Evolutionary conservation across 2,888 invertebrate species (phyloP), one percentile per base, ranked within the genome.

Genomic region (Chloromyia formosa): DNA sequence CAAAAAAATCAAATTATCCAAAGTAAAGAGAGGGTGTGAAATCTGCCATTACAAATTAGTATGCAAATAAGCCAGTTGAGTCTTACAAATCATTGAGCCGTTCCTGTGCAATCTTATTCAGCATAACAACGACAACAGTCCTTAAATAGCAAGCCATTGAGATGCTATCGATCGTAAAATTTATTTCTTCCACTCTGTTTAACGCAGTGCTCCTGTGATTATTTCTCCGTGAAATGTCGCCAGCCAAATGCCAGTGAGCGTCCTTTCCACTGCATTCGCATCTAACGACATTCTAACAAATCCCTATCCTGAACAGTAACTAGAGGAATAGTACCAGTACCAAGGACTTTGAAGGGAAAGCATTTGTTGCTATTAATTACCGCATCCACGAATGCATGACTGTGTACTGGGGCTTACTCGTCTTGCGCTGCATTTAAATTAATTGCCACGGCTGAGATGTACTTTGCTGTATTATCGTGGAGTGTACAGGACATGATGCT

Each of bases 341-440:
- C 49, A 12, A n/a, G 49, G 49, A 49, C 49, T 49, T 23, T 61
- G 27, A 23, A 61, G 61, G 20, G 7, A 60, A 16, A 40, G 40
- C 42, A 62, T 62, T 62, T 40, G 18, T 62, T 40, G 62, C 40
- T 40, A 35, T 62, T 40, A 62, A 62, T 62, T 62, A 62, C 40
- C 9, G 23, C 60, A 23, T 35, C 27, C 7, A 7, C 3, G 3
- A 35, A 35, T 35, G 7, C 7, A 35, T 35, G 27, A 35, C 27
- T 35, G 27, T 35, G 27, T 12, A n/a, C 49, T 49, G 49, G 27
- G 2, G 49, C 16, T 49, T 49, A 49, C 12, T n/a, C 49, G 49
- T 49, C 49, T 49, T 12, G 49, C 49, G 12, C 49, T 49, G 16
- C 62, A 62, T 35, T 62, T 40, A 42, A 62, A 62, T 40, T 62